Base-by-base conservation (phyloP, 2,888 invertebrate species). In the Hypsopygia costalis region DNA sequence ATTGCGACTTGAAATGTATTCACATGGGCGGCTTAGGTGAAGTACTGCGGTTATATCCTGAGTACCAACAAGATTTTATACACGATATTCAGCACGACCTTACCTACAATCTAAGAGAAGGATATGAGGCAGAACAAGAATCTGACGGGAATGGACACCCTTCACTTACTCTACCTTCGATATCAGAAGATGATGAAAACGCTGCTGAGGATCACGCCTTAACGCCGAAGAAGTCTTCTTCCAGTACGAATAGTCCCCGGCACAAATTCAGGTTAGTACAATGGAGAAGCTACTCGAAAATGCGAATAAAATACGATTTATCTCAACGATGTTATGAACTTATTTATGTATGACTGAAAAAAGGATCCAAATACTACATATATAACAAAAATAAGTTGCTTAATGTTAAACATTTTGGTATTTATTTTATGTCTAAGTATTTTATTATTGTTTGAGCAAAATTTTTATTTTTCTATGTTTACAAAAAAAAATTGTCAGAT, bases 1-100 rank as follows among this genome's bases (percentile, higher is more conserved):
- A 98, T 83, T 98, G 98, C 80, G 98, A 98, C 86, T 90, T 98
- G 44, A 98, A 98, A 85, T 97, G 97, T 81, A 95, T 98, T 54
- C 93, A 96, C 81, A 96, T 97, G 90, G 94, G 93, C 49, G 97
- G 98, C 1, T 90, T 98, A 35, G 94, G 96, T 8, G 97, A 97
- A 58, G 97, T 96, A 0, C 90, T 98, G 9, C 91, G 96, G 1
- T 87, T 98, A 0, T 98, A 98, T 76, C 97, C 98, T 0, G 98
- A 98, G 74, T 98, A 97, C 74, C 97, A 97, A 63, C 96, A 97
- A 66, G 95, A 97, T 74, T 98, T 98, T 75, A 94, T 96, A 35
- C 93, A 97, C 59, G 98, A 98, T 72, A 97, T 98, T 57, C 95
- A 97, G 62, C 97, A 98, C 69, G 98, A 98, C 76, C 91, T 98